Base-by-base conservation (phyloP, 1,140 invertebrate genomes). In the Chionoecetes opilio region DNA sequence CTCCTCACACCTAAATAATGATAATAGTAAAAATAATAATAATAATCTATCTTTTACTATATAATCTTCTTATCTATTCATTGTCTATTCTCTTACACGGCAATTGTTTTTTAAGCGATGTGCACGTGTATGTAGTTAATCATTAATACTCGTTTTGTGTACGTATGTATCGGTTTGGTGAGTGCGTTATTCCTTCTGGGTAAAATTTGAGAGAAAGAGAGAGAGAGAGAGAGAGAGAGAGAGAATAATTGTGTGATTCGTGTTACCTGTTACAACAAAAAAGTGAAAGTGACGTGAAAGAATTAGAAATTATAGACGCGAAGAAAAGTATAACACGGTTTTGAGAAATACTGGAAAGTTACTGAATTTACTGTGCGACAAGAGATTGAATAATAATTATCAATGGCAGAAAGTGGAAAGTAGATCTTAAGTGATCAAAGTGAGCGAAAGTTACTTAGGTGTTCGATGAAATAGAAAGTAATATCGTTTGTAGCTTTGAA, bases 141-240 rank as follows among this genome's bases (percentile, higher is more conserved):
- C n/a, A n/a, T n/a, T n/a, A n/a, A n/a, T n/a, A n/a, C n/a, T n/a
- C n/a, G 46, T 53, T 17, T 53, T 53, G 46, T 53, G 88, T 90
- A 26, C 37, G 88, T 90, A 14, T 90, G 88, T 90, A 34, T 90
- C 31, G 31, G 14, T 90, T 29, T 90, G 14, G 14, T 31, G 1
- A n/a, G 88, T 90, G 88, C 37, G 31, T 90, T 31, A 35, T 29
- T 37, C 31, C 37, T 31, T 90, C 31, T 90, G 31, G 31, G n/a
- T 31, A 11, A 37, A 29, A 37, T 90, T 17, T 90, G 89, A 38
- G 89, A 38, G 89, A 38, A 38, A 38, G 89, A 38, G 89, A 38
- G 89, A 38, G 89, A 38, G 89, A 38, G 89, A 38, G 89, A 38
- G 89, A 38, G 89, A 38, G 89, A 38, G 89, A 38, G 89, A 75